Evolutionary conservation across 2,888 invertebrate species (phyloP), one percentile per base, ranked within the genome.

Genomic region (Caprella mutica): DNA sequence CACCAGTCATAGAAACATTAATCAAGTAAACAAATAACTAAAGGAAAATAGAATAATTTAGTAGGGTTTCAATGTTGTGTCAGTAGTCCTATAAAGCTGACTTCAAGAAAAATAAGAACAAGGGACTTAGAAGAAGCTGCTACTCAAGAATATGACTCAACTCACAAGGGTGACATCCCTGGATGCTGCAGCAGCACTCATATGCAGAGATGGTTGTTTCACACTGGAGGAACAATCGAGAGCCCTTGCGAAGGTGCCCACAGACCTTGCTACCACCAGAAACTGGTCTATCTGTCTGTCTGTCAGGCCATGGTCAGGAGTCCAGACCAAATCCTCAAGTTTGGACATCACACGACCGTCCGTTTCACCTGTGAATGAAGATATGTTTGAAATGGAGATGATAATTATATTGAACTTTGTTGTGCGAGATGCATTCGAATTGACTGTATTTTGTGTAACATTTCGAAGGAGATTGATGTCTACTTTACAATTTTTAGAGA

Each of bases 271-370:
- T 65, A 82, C 75, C 69, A 97, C 94, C 70, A 97, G 81, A 78
- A 96, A 98, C 78, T 98, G 96, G 80, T 98, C 98, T 69, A 98
- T 94, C 77, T 97, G 93, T 70, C 90, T 81, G 77, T 97, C 94
- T 67, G 86, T 84, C 67, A 97, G 80, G 69, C 80, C 81, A 76
- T 94, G 92, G 69, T 85, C 81, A 46, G 97, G 93, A 65, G 91
- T 89, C 92, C 96, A 99, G 66, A 94, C 83, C 70, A 96, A 76
- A 61, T 89, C 85, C 76, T 97, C 97, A 69, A 93, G 76, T 67
- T 88, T 85, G 14, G 53, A 53, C 29, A 60, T 26, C 33, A 55
- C 52, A n/a, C 63, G 56, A 1, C 60, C 61, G 52, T 63, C 63
- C 19, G 40, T 23, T 46, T 63, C 60, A 21, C 63, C 65, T 58